Conservation (phyloP, 2,113 vertebrate species). For the Sitta europaea region DNA sequence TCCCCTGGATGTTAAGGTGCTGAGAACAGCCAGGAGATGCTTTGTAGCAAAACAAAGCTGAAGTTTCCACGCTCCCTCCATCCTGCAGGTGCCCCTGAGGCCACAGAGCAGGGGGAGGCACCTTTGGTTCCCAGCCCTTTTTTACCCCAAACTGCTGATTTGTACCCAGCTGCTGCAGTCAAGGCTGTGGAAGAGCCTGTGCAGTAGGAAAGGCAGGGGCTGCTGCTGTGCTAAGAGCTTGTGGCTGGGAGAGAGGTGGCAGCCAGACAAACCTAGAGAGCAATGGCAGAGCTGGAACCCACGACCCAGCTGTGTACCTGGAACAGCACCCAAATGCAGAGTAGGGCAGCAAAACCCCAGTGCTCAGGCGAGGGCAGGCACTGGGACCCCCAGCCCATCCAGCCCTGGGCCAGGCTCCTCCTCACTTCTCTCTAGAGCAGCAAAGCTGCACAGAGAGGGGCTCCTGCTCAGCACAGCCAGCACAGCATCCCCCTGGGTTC, state of each 20-base stretch:
- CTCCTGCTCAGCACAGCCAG: not conserved
- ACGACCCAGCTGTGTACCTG: accelerated
- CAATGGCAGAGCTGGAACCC: not conserved
- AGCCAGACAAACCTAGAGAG: not conserved
- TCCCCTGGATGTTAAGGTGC: not conserved
- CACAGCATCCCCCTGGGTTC: not conserved
- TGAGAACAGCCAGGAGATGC: not conserved
- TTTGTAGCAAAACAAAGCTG: not conserved
- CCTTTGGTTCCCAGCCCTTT: not conserved
- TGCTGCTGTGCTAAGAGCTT: not conserved
- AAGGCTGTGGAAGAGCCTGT: not conserved
- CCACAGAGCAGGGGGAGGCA: not conserved
- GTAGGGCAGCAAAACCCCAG: not conserved
- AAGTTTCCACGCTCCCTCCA: not conserved
- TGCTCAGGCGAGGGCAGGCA: not conserved
- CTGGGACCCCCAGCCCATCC: not conserved
- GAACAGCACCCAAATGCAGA: not conserved
- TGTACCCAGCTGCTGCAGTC: not conserved
- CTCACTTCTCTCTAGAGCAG: not conserved
- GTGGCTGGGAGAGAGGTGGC: not conserved
- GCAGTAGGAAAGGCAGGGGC: not conserved
- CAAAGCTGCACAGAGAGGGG: not conserved
- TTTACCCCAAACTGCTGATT: not conserved
- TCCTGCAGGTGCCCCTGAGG: not conserved
- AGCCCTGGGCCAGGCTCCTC: not conserved